Conservation (phyloP, 2,888 invertebrate genomes). For the Acrobasis repandana region DNA sequence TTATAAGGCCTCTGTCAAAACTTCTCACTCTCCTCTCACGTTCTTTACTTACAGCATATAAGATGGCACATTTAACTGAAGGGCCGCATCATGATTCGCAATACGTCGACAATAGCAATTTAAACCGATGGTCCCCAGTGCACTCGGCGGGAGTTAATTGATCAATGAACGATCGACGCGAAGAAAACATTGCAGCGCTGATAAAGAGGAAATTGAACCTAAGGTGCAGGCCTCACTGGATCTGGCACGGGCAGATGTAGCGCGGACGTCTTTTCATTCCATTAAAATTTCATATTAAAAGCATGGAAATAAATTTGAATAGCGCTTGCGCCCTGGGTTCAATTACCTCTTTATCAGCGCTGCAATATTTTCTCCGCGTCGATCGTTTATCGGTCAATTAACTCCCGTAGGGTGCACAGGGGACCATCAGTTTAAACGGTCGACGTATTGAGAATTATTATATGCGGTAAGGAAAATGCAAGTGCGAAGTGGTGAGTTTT, state of each 20-base stretch:
- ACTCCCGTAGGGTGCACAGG: not conserved
- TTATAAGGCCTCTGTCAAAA: no score
- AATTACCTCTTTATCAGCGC: not conserved
- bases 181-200: not conserved
- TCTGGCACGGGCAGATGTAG: no score
- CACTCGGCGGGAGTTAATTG: not conserved
- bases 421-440: not conserved
- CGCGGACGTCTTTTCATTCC: no score
- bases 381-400: not conserved
- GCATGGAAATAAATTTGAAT: no score
- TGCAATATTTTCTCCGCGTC: not conserved
- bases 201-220: constrained; percentile 1
- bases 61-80: no score
- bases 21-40: no score
- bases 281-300: no score
- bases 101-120: not conserved
- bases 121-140: not conserved
- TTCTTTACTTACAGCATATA: no score
- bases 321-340: not conserved
- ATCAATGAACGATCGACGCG: not conserved
- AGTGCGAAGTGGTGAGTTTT: no score
- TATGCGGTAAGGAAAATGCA: not conserved
- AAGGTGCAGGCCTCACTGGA: no score
- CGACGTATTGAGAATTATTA: not conserved
- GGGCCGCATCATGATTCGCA: not conserved